Base-by-base conservation (phyloP, 1,140 invertebrate genomes). In the Bombus breviceps region DNA sequence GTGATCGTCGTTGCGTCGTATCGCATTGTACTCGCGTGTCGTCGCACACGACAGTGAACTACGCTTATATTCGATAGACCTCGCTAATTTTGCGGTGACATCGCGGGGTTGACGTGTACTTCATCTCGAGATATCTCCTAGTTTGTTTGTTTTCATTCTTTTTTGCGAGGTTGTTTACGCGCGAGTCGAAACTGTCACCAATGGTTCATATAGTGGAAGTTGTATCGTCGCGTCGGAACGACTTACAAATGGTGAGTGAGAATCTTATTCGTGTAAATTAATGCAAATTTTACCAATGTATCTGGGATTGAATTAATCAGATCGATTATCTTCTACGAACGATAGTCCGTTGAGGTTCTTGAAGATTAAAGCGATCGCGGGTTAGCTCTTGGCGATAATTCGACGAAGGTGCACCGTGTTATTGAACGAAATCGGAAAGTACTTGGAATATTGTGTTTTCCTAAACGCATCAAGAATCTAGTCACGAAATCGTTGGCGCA, bases 171-270 rank as follows among this genome's bases (percentile, higher is more conserved):
- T 32, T 47, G 78, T 57, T 57, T 78, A 68, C 81, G 57, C 43
- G 71, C 69, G 37, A 72, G 41, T 43, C 81, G 77, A 76, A 89
- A 79, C 78, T 84, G 85, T 91, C 89, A 93, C 94, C 93, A 95
- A 95, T 95, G 95, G 95, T 95, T 95, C 94, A 95, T 91, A 95
- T 95, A 88, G 90, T 94, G 92, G 95, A 95, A 93, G 91, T 94
- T 91, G 92, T 95, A 92, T 93, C 94, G 95, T 94, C 94, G 94
- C 94, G 93, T 93, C 95, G 95, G 93, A 94, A 93, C 94, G 95
- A 95, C 94, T 92, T 95, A 89, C 92, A 94, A 87, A 95, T 94
- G 94, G 95, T 95, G 93, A 95, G 95, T 94, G 71, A 78, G 86
- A 69, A 43, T 73, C 81, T 62, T 75, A 79, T 57, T 41, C 43